Percentiles rank a stretch among this genome's conserved stretches.
These are phyloP conservation scores for Colostygia pectinataria DNA, from an alignment of 2,888 invertebrate species.

Conservation along the genomic window DNA sequence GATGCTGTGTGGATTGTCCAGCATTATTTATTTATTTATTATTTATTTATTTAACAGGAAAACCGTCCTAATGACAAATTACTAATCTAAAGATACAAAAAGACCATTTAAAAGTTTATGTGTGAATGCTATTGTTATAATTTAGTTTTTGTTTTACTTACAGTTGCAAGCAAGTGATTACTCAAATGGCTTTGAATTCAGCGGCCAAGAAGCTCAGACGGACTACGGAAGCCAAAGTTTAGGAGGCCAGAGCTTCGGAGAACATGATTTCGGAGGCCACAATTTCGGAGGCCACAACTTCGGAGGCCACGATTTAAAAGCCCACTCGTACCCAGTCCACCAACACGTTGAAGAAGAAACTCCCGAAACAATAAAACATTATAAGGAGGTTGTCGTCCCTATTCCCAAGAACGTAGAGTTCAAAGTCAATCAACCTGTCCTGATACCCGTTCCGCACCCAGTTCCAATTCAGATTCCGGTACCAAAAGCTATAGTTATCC, in stretches of 20 bases:
- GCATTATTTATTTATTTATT: no score
- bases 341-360: constrained; percentile 87
- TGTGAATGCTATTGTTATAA: no score
- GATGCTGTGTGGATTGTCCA: no score
- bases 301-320: constrained; percentile 59
- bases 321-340: constrained; percentile 82
- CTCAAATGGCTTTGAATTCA: constrained; percentile 37
- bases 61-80: no score
- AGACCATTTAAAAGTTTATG: no score
- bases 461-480: constrained; percentile 87
- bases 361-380: constrained; percentile 86
- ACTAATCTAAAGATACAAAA: no score
- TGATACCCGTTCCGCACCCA: constrained; percentile 85
- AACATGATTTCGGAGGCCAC: constrained; percentile 46
- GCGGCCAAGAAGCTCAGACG: no score
- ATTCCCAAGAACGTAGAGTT: constrained; percentile 84
- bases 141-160: constrained; percentile 29
- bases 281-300: constrained; percentile 41
- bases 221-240: constrained; percentile 8
- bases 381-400: constrained; percentile 86
- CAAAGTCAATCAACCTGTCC: constrained; percentile 80
- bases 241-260: constrained; percentile 14
- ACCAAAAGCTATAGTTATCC: constrained; percentile 86
- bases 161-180: constrained; percentile 71
- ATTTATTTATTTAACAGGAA: no score